Evolutionary conservation across 2,113 vertebrate species (phyloP).

Genomic region (Ardeotis arabs): DNA sequence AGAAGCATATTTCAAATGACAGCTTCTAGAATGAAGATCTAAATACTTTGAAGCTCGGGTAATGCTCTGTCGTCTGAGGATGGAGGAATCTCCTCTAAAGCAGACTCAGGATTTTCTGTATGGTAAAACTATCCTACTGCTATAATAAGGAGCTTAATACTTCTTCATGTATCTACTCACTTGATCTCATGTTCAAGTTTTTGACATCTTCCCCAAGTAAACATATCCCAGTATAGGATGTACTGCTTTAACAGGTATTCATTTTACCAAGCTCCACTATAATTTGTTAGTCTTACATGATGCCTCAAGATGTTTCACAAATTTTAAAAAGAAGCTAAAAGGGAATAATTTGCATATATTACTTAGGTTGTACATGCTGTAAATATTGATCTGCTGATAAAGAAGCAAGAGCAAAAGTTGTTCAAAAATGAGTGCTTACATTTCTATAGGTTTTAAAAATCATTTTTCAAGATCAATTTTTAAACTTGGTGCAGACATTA

Average conservation of each 20-base stretch:
- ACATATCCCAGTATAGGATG: background rate
- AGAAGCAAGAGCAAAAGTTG: background rate
- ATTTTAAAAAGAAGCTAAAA: constrained; percentile 59
- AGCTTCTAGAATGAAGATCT: background rate
- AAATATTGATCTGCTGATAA: constrained; percentile 45
- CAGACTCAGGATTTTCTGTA: background rate
- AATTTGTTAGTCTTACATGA: constrained; percentile 60
- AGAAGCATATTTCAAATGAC: background rate
- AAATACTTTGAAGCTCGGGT: background rate
- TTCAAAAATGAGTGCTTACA: background rate
- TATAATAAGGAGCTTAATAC: background rate
- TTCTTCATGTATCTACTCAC: background rate
- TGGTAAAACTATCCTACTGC: background rate
- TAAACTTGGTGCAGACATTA: background rate
- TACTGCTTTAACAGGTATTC: constrained; percentile 55
- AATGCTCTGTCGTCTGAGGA: background rate
- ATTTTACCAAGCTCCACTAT: constrained; percentile 66
- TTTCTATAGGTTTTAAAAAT: background rate
- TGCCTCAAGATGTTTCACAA: constrained; percentile 42
- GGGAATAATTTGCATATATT: constrained; percentile 71
- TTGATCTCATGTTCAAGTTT: constrained; percentile 39
- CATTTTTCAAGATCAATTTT: background rate
- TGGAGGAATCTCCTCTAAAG: background rate
- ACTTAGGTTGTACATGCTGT: constrained; percentile 39
- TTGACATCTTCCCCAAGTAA: constrained; percentile 33